phyloP scores from a whole-genome alignment of 2,113 vertebrate species.

The Oenanthe oenanthe region DNA sequence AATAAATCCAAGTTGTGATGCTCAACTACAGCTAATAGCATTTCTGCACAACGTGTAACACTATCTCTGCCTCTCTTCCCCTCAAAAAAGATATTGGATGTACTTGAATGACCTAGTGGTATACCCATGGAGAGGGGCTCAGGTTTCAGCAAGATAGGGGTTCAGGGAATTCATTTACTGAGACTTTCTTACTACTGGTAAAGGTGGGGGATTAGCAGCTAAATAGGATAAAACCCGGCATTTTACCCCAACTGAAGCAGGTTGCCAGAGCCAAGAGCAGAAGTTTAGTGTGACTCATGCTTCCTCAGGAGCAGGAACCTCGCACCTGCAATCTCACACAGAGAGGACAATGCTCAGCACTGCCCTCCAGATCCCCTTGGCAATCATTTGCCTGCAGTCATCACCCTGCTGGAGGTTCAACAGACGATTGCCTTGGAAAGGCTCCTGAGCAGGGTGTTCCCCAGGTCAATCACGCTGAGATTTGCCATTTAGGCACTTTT shows the following conservation, averaged over 20 bases:
- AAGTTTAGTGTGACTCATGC: background rate
- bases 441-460: background rate
- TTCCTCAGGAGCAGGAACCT: background rate
- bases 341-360: background rate
- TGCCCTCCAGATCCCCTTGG: background rate
- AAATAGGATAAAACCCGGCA: background rate
- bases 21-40: conserved; percentile 30
- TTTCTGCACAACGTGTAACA: conserved; percentile 30
- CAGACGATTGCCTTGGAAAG: background rate
- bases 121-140: background rate
- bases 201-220: background rate
- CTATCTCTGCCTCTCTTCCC: conserved; percentile 11
- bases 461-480: background rate
- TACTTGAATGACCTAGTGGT: conserved; percentile 36
- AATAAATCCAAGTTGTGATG: conserved; percentile 47
- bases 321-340: background rate
- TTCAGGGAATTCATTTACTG: background rate
- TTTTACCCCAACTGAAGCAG: background rate
- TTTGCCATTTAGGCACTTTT: background rate
- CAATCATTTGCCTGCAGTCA: background rate
- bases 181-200: background rate
- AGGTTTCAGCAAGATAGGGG: conserved; percentile 18
- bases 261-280: background rate
- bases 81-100: conserved; percentile 44
- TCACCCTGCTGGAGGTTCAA: accelerated